Base-by-base conservation (phyloP, 2,113 vertebrate species). In the Polyodon spathula region DNA sequence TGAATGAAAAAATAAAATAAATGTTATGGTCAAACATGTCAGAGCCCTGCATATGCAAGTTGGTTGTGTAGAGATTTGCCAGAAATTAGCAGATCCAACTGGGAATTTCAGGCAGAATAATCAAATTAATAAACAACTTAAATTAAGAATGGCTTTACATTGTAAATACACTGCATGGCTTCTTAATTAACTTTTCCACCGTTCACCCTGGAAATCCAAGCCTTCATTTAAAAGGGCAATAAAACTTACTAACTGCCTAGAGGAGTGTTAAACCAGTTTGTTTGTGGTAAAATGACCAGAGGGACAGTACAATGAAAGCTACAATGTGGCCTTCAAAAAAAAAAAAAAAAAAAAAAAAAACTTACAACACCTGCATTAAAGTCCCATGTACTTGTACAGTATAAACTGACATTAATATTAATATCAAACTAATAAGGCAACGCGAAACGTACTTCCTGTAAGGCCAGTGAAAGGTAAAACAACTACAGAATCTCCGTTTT, bases 401-500 rank as follows among this genome's bases (percentile, higher is more conserved):
- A 56, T 37, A 7, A 37, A 11, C 14, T 56, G 14, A 4, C 15
- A 40, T 40, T 55, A n/a, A n/a, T 42, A 40, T 6, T 62, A 48
- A 50, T 40, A 12, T 6, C 8, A 15, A 8, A 6, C 16, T 15
- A 39, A 12, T 6, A 14, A 57, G 27, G 12, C 17, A 54, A 62
- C 37, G 57, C 5, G 3, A 6, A 48, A 60, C 58, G 67, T 75
- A 69, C 65, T 71, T 55, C 58, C 62, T 61, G 64, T 76, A 12
- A 82, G 59, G 2, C 66, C 73, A 66, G 74, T 59, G 59, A 83
- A 71, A 27, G 57, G 68, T 42, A 75, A 14, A 14, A 44, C 60
- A 43, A 63, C 48, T 16, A 37, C 68, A 2, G 71, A 27, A 44
- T 69, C 57, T 12, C 58, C 42, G 7, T 63, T 53, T 17, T 69